A percentile compares a stretch with the other conserved stretches of the same genome.
phyloP scores from a whole-genome alignment of 2,888 invertebrate genomes.

The Lasioglossum figueresi region DNA sequence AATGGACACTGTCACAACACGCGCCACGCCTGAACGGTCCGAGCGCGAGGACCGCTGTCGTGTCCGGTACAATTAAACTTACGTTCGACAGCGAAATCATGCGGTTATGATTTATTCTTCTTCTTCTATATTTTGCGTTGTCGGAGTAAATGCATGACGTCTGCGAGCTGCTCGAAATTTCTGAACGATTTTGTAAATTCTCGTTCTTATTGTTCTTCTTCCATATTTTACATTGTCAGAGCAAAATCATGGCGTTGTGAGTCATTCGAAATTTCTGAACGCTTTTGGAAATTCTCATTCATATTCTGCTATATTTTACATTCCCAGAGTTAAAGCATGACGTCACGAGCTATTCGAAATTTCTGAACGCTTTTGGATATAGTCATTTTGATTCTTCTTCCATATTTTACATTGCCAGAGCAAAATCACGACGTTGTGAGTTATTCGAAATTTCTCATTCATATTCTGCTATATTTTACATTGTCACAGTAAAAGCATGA shows the following conservation, averaged over 20 bases:
- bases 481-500: neutral
- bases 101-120: neutral
- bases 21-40: constrained; percentile 10
- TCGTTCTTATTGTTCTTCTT: neutral
- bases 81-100: neutral
- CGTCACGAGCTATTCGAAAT: too few species aligned
- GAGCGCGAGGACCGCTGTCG: neutral
- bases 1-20: constrained; percentile 78
- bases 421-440: too few species aligned
- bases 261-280: neutral
- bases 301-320: neutral
- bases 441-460: neutral
- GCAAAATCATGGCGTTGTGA: neutral
- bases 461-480: neutral
- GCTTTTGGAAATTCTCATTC: neutral
- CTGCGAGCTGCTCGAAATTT: neutral
- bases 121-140: neutral
- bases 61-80: neutral
- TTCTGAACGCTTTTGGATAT: too few species aligned
- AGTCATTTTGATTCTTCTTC: too few species aligned
- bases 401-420: too few species aligned
- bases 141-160: too few species aligned
- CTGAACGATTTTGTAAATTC: neutral
- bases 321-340: too few species aligned
- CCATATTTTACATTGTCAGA: neutral